phyloP scores from a whole-genome alignment of 2,797 vertebrate genomes.

The Cynodonichthys magdalenae region DNA sequence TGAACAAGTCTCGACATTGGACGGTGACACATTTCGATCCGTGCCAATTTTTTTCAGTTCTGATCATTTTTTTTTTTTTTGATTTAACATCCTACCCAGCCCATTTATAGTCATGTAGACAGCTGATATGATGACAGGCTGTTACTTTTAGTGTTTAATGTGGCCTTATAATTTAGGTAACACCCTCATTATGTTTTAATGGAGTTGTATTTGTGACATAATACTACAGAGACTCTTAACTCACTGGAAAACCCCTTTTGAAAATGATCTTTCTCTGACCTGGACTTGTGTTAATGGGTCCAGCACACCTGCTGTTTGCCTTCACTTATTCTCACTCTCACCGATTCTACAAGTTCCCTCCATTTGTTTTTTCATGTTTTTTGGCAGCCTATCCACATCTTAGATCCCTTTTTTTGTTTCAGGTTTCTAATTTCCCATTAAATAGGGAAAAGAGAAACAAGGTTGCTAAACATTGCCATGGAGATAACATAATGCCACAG shows the following conservation, averaged over 20 bases:
- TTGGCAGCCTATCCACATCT: constrained; percentile 6
- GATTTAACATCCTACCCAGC: constrained; percentile 11
- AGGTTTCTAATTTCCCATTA: not conserved
- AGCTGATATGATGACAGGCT: constrained; percentile 42
- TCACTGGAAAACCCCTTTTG: constrained; percentile 62
- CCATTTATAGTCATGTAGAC: constrained; percentile 20
- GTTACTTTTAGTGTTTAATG: constrained; percentile 57
- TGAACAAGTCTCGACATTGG: constrained; percentile 12
- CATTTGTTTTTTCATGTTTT: constrained; percentile 10
- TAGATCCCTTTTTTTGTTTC: not conserved
- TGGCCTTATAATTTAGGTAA: constrained; percentile 64
- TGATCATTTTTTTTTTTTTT: not conserved
- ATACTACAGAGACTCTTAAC: constrained; percentile 67
- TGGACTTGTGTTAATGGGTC: constrained; percentile 38
- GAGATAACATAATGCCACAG: constrained; percentile 17
- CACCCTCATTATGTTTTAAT: constrained; percentile 70
- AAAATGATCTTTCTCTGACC: constrained; percentile 47
- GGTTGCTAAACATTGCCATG: constrained; percentile 50
- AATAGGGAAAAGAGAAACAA: constrained; percentile 20
- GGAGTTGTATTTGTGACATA: constrained; percentile 66
- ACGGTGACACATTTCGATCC: constrained; percentile 15
- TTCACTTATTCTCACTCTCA: constrained; percentile 11
- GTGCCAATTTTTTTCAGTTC: constrained; percentile 12
- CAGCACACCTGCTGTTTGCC: constrained; percentile 40
- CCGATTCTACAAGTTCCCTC: not conserved